phyloP scores from a whole-genome alignment of 53 echinoderm and acorn worm species.

The Mesocentrotus franciscanus region DNA sequence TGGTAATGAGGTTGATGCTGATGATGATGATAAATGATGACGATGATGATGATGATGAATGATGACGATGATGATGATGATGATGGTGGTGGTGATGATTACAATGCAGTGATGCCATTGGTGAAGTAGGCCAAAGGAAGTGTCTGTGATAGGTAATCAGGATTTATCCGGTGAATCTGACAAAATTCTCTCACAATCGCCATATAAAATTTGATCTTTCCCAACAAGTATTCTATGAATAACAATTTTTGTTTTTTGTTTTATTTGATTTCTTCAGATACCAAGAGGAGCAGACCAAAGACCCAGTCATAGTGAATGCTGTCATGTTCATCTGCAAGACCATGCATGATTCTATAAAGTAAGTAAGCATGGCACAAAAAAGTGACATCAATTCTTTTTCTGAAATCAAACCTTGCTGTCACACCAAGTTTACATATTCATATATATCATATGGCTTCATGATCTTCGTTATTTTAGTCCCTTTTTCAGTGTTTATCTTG shows the following conservation, averaged over 20 bases:
- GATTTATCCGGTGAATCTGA: no score
- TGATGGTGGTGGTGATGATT: neutral
- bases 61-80: conserved; percentile 48
- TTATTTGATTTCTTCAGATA: conserved; percentile 63
- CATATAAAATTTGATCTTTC: no score
- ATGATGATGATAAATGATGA: no score
- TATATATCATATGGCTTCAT: neutral
- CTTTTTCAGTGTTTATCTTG: neutral
- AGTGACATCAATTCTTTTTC: no score
- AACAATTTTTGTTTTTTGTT: neutral
- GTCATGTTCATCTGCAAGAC: conserved; percentile 97
- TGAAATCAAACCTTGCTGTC: neutral
- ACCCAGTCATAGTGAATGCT: conserved; percentile 97
- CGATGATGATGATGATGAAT: neutral
- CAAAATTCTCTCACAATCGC: no score
- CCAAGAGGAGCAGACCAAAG: conserved; percentile 86
- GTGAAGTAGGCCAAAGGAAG: no score
- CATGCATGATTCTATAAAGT: conserved; percentile 99
- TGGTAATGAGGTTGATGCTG: conserved; percentile 35
- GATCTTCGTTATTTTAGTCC: neutral
- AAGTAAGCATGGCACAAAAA: conserved; percentile 47
- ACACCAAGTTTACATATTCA: neutral
- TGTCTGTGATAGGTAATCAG: no score
- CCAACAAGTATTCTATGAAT: no score
- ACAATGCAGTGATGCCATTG: no score